A percentile compares a stretch with the other conserved stretches of the same genome.
Evolutionary conservation across 2,113 vertebrate genomes (phyloP).

Genomic region (Himantopus leucocephalus): DNA sequence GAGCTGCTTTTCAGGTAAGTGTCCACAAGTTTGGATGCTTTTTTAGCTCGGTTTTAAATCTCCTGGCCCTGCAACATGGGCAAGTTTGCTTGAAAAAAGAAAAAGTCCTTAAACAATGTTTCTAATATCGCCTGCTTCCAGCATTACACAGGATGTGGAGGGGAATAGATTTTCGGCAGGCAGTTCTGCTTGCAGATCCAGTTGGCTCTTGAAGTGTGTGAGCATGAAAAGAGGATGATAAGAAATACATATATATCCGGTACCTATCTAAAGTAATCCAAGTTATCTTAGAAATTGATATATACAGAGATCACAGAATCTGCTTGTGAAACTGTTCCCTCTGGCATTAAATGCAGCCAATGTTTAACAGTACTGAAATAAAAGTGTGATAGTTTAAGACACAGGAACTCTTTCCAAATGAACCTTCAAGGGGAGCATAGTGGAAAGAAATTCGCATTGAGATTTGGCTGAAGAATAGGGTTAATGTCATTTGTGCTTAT

Average conservation of each 20-base stretch:
- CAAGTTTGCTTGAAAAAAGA: background rate
- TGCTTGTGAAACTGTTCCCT: constrained; percentile 6
- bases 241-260: background rate
- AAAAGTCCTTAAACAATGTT: background rate
- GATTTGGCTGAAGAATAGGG: background rate
- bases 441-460: background rate
- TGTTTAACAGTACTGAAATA: constrained; percentile 24
- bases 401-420: background rate
- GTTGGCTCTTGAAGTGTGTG: background rate
- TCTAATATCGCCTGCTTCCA: background rate
- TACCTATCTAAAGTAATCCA: background rate
- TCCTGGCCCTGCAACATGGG: background rate
- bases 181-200: background rate
- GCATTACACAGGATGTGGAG: background rate
- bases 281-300: constrained; percentile 38
- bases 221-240: constrained; percentile 11
- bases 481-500: background rate
- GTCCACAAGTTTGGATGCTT: background rate
- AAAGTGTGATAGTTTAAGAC: constrained; percentile 10
- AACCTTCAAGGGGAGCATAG: background rate
- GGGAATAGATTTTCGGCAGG: background rate
- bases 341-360: background rate
- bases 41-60: background rate
- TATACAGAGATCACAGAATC: constrained; percentile 10
- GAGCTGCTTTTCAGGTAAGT: background rate